phyloP scores from a whole-genome alignment of 2,113 vertebrate genomes.

The Trichechus manatus region DNA sequence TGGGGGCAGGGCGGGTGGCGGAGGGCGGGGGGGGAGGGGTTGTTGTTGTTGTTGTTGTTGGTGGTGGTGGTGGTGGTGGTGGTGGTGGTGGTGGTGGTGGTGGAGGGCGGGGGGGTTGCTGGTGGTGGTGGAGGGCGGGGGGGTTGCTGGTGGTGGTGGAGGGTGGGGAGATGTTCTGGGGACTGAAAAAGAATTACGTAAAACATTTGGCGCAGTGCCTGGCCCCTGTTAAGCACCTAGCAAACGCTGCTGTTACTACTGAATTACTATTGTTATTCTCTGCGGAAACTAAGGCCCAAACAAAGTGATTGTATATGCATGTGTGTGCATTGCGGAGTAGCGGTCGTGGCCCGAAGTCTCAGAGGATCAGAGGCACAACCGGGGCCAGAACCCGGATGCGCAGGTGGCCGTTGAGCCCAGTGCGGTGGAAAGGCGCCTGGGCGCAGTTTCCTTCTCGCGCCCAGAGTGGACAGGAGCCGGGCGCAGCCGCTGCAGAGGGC shows the following conservation, averaged over 20 bases:
- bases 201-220: background rate
- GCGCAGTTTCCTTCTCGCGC: background rate
- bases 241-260: background rate
- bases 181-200: accelerated
- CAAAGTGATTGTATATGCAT: background rate
- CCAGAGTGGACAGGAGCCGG: background rate
- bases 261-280: background rate
- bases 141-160: no score
- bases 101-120: background rate
- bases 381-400: background rate
- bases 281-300: background rate
- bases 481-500: accelerated
- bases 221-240: background rate
- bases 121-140: background rate
- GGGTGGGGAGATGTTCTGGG: background rate
- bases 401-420: background rate
- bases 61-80: no score
- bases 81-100: no score
- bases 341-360: background rate
- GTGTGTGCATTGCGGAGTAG: no score
- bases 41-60: no score
- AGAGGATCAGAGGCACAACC: background rate
- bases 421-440: background rate
- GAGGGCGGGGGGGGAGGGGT: background rate
- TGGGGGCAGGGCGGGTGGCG: background rate